Evolutionary conservation across 2,113 vertebrate genomes (phyloP).

Genomic region (Megaceryle torquata): DNA sequence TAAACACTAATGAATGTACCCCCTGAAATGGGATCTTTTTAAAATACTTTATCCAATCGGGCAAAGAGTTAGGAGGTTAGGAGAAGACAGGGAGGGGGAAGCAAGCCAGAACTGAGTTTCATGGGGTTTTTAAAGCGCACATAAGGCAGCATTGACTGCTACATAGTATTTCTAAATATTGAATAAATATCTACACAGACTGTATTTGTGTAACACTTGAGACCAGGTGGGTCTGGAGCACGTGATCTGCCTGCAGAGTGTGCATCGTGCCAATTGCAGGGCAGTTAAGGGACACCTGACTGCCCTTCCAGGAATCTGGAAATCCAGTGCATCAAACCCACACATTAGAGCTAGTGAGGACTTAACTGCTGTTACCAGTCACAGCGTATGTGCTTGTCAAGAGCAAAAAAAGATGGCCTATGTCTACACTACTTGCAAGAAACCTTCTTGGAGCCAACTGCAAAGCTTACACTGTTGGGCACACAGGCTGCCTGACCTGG

Average conservation of each 20-base stretch:
- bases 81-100: neutral
- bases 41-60: neutral
- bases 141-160: constrained; percentile 13
- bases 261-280: accelerated
- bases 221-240: neutral
- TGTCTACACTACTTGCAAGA: neutral
- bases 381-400: neutral
- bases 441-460: neutral
- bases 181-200: too few species aligned
- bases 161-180: neutral
- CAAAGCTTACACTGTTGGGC: accelerated
- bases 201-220: neutral
- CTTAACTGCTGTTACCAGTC: neutral
- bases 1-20: neutral
- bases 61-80: neutral
- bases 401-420: neutral
- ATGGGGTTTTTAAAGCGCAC: neutral
- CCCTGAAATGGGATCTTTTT: neutral
- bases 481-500: neutral
- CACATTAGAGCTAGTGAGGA: neutral
- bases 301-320: neutral
- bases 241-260: neutral
- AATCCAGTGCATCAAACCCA: accelerated
- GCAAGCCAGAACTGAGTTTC: neutral
- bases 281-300: neutral